Percentiles rank a stretch among this genome's conserved stretches.
These are phyloP conservation scores for Sorex fumeus DNA, from an alignment of 2,113 vertebrate genomes.

Conservation along the genomic window DNA sequence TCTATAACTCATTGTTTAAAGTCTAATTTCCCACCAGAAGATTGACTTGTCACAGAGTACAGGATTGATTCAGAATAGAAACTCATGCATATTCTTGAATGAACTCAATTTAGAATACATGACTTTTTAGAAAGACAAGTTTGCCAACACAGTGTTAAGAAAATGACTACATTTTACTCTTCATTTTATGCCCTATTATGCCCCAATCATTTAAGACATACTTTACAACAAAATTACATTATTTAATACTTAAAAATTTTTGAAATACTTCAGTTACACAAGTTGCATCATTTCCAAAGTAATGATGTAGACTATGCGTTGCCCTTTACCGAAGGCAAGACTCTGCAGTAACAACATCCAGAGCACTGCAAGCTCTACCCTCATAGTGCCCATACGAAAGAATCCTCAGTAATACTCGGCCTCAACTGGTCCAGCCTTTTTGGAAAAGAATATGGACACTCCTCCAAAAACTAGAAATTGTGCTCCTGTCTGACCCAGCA, in stretches of 20 bases:
- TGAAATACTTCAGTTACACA: conserved; percentile 51
- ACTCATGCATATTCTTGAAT: conserved; percentile 1
- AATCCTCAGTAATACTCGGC: too few relatives aligned
- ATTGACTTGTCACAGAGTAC: not conserved
- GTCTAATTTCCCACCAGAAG: not conserved
- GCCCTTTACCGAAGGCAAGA: not conserved
- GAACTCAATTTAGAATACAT: not conserved
- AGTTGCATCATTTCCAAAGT: conserved; percentile 8
- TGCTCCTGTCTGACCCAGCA: too few relatives aligned
- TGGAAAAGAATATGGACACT: too few relatives aligned
- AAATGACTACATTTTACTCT: conserved; percentile 45
- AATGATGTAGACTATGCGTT: conserved; percentile 16
- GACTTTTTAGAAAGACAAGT: not conserved
- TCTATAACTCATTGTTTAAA: not conserved
- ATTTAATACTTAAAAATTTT: conserved; percentile 35
- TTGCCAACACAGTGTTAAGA: conserved; percentile 47
- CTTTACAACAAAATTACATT: conserved; percentile 7
- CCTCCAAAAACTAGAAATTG: too few relatives aligned
- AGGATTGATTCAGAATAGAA: not conserved
- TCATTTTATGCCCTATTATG: not conserved
- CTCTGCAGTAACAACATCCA: not conserved
- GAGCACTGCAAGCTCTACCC: not conserved
- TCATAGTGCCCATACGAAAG: not conserved
- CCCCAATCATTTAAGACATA: conserved; percentile 37
- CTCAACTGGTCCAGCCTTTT: too few relatives aligned